Conservation (phyloP, 2,888 invertebrate genomes). For the Physocephala rufipes region DNA sequence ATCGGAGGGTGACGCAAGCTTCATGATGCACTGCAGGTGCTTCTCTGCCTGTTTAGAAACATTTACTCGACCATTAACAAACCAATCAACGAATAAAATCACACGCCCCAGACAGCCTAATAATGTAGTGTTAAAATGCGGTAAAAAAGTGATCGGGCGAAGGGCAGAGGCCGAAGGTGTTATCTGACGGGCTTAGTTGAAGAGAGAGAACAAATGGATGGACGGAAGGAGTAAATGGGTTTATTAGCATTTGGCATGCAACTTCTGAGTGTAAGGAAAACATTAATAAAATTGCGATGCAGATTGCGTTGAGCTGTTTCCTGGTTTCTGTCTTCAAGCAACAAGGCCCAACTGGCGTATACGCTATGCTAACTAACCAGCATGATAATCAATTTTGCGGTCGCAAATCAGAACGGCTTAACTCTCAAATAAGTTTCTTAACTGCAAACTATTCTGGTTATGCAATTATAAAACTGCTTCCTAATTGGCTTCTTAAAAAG, state of each 20-base stretch:
- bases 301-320: constrained; percentile 23
- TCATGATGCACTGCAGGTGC: constrained; percentile 24
- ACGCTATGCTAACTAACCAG: neutral
- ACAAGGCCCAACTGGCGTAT: neutral
- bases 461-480: no score
- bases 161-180: constrained; percentile 20
- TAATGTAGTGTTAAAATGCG: neutral
- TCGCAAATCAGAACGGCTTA: no score
- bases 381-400: constrained; percentile 11
- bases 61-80: constrained; percentile 31
- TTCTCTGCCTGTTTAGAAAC: constrained; percentile 41
- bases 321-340: constrained; percentile 10
- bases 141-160: neutral
- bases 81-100: neutral
- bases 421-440: no score
- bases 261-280: constrained; percentile 58
- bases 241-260: constrained; percentile 62
- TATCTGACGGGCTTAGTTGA: constrained; percentile 36
- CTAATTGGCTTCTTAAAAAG: neutral
- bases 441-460: no score
- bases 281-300: constrained; percentile 29
- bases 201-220: constrained; percentile 47
- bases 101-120: neutral
- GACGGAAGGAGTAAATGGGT: constrained; percentile 52
- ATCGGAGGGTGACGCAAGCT: no score